Base-by-base conservation (phyloP, 2,888 invertebrate species). In the Acleris holmiana region DNA sequence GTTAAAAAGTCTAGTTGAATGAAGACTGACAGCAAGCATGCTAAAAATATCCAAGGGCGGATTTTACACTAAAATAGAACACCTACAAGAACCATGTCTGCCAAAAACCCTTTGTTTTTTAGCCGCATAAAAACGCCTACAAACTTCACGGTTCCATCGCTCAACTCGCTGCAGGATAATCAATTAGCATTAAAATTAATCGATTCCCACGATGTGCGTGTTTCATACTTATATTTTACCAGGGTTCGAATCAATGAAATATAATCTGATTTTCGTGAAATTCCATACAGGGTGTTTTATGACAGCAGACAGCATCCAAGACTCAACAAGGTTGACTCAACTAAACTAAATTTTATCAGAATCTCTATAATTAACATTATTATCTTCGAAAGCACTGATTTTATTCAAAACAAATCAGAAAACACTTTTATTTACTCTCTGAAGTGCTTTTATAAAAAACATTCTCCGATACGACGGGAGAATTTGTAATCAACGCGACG, bases 111-210 rank as follows among this genome's bases (percentile, higher is more conserved):
- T 29, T 29, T 29, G 8, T 44, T 40, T 46, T 19, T n/a, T 19
- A 17, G 8, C n/a, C 13, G n/a, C 35, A 5, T 17, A 29, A 41
- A 62, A 63, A 47, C 18, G 21, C 46, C 23, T n/a, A 25, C 17
- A 53, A 51, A 47, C 47, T 63, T 63, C 57, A 63, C 57, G 63
- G 40, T 46, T 3, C 44, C 46, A 47, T 53, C 63, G 19, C 13
- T 57, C 17, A 57, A 51, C 40, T 53, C 57, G 57, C 51, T 46
- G 58, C 57, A 63, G 46, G n/a, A 35, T 58, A 63, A 63, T 63
- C 51, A 47, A 63, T 63, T 58, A 51, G 53, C 46, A 60, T 35
- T 46, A 53, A 29, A 44, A 53, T 51, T 47, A 61, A 61, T 61
- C 46, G 46, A 47, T 47, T 61, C 53, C 53, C 60, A 61, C 60